Percentiles rank a stretch among this genome's conserved stretches.
phyloP scores from a whole-genome alignment of 2,113 vertebrate species.

The Apodemus sylvaticus region DNA sequence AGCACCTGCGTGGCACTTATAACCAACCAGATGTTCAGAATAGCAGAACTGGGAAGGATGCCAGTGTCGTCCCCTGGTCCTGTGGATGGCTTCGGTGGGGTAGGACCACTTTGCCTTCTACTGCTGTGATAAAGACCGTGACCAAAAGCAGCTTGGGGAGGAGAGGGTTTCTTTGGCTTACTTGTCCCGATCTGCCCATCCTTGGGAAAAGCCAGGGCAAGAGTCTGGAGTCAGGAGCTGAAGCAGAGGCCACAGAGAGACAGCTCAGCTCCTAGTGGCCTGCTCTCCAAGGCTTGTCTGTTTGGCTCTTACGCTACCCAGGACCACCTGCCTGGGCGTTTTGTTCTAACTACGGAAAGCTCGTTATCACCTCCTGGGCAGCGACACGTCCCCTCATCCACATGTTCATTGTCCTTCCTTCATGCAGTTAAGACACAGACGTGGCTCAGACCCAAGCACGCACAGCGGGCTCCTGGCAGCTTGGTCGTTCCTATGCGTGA shows the following conservation, averaged over 20 bases:
- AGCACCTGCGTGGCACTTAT: not conserved
- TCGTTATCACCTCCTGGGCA: not conserved
- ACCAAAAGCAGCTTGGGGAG: not conserved
- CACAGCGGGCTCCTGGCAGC: too few relatives aligned
- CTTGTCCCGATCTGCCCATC: too few relatives aligned
- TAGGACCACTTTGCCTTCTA: not conserved
- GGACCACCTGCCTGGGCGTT: not conserved
- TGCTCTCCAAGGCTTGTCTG: not conserved
- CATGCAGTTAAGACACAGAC: not conserved
- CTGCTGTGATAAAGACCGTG: not conserved
- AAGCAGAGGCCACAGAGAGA: not conserved
- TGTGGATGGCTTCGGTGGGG: not conserved
- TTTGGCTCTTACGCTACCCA: too few relatives aligned
- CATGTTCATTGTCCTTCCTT: not conserved
- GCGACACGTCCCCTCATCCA: not conserved
- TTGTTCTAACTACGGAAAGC: not conserved
- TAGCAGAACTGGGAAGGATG: not conserved
- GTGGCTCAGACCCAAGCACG: not conserved
- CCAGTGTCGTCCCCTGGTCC: not conserved
- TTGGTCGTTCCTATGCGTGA: too few relatives aligned
- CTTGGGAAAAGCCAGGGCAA: not conserved
- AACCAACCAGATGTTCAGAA: not conserved
- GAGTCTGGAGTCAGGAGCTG: not conserved
- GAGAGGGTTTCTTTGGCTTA: not conserved
- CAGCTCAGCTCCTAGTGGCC: not conserved